These are phyloP conservation scores for Xyrichtys novacula DNA, from an alignment of 2,797 vertebrate genomes.

Conservation along the genomic window DNA sequence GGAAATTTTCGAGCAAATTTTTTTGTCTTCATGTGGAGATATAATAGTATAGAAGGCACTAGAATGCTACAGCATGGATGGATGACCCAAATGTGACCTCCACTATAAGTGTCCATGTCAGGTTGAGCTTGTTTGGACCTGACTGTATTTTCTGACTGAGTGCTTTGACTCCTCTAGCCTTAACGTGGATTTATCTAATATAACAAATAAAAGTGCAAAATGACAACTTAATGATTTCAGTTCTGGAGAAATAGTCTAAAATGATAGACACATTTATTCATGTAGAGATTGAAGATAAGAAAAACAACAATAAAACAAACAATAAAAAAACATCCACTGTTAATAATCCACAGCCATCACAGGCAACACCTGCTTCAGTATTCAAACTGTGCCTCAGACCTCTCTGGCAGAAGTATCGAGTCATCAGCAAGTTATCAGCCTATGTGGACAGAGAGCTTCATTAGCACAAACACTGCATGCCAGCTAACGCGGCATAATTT, in stretches of 20 bases:
- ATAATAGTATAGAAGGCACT: no score
- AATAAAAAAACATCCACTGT: constrained; percentile 12
- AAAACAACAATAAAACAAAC: neutral
- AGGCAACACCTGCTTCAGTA: constrained; percentile 65
- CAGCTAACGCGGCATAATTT: constrained; percentile 81
- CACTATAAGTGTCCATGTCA: no score
- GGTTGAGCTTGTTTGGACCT: no score
- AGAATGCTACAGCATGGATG: no score
- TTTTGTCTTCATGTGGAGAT: no score
- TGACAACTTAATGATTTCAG: neutral
- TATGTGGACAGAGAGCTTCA: constrained; percentile 80
- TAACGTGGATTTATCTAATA: no score
- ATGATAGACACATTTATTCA: neutral
- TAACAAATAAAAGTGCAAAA: neutral
- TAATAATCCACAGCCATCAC: constrained; percentile 42
- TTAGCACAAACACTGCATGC: constrained; percentile 74
- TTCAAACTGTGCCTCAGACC: constrained; percentile 65
- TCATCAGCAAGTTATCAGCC: constrained; percentile 81
- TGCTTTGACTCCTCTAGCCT: no score
- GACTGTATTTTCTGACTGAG: no score
- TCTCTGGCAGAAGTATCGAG: constrained; percentile 74
- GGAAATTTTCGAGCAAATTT: no score
- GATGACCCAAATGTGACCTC: no score
- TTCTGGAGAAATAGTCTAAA: neutral
- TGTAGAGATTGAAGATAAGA: neutral